Conservation (phyloP, 2,888 invertebrate genomes). For the Rhorus exstirpatorius region DNA sequence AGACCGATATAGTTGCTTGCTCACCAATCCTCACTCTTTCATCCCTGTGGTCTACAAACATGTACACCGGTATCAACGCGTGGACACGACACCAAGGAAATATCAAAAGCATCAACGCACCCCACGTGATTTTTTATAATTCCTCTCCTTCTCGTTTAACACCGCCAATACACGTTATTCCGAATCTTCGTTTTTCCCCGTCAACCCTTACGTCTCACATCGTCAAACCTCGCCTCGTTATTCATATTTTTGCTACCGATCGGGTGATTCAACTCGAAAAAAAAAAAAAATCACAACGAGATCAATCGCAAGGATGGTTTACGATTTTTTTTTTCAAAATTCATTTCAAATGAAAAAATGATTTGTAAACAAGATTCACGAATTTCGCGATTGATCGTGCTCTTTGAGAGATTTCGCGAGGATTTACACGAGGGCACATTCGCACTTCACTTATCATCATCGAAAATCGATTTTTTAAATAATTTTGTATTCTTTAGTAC, state of each 20-base stretch:
- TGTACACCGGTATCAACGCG: constrained; percentile 6
- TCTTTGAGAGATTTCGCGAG: not conserved
- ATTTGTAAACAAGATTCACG: not conserved
- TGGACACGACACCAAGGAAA: not conserved
- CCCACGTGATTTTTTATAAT: constrained; percentile 5
- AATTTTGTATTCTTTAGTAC: not conserved
- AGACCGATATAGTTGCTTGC: constrained; percentile 41
- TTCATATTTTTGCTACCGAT: not conserved
- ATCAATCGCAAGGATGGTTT: not conserved
- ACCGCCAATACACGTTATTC: not conserved
- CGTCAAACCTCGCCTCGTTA: constrained; percentile 21
- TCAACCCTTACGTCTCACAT: constrained; percentile 33
- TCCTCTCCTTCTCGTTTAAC: not conserved
- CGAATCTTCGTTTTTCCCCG: not conserved
- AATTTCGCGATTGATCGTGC: not conserved
- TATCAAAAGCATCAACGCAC: not conserved
- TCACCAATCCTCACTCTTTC: constrained; percentile 35
- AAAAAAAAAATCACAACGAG: not conserved
- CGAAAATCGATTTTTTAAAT: not conserved
- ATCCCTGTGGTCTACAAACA: constrained; percentile 31
- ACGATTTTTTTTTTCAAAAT: no score
- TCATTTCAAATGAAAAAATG: not conserved
- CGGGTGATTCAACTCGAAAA: not conserved
- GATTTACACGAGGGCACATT: not conserved
- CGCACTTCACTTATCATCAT: not conserved